Conservation (phyloP, 2,888 invertebrate genomes). For the Leptogaster cylindrica region DNA sequence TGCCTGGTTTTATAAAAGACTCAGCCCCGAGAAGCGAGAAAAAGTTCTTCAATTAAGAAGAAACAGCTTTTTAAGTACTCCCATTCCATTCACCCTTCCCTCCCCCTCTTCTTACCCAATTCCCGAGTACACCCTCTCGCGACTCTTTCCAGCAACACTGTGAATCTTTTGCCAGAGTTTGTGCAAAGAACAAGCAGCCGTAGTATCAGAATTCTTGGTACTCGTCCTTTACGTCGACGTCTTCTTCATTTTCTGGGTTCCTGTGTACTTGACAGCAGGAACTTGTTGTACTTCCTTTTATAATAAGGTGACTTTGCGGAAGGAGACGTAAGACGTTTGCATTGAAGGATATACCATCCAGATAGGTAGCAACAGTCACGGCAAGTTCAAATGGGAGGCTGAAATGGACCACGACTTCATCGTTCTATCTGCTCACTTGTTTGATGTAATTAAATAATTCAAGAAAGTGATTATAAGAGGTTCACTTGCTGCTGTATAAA, state of each 20-base stretch:
- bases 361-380: neutral
- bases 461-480: conserved; percentile 37
- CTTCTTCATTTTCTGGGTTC: conserved; percentile 10
- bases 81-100: neutral
- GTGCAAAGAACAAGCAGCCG: too few species aligned
- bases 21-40: conserved; percentile 38
- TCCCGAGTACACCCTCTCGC: neutral
- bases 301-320: neutral
- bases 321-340: neutral
- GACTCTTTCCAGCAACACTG: too few species aligned
- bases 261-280: conserved; percentile 35
- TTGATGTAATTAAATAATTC: conserved; percentile 37
- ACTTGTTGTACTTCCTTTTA: conserved; percentile 22
- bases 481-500: conserved; percentile 18
- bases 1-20: conserved; percentile 35
- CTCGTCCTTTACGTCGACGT: too few species aligned
- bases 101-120: neutral
- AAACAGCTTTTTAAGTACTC: conserved; percentile 36
- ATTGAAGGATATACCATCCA: neutral
- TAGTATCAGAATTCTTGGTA: neutral
- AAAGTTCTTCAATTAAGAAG: conserved; percentile 41
- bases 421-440: neutral
- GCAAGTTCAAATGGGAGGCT: neutral
- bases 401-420: neutral
- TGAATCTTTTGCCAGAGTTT: too few species aligned